A percentile compares a stretch with the other conserved stretches of the same genome.
These are phyloP conservation scores for Heterodera schachtii DNA, from an alignment of 1,140 invertebrate species.

Conservation along the genomic window DNA sequence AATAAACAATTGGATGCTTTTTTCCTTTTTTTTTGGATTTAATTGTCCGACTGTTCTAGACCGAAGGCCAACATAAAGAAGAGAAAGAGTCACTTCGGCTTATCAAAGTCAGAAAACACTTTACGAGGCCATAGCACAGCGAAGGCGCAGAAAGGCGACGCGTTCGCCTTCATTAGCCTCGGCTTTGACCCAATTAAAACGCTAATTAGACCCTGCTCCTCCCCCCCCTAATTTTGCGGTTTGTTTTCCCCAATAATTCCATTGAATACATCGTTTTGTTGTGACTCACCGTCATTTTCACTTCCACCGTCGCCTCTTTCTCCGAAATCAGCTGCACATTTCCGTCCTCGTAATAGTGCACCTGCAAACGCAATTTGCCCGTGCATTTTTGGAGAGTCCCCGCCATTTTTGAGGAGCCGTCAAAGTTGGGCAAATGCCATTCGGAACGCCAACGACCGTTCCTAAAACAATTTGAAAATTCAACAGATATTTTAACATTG, in stretches of 20 bases:
- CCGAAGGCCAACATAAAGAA: background rate
- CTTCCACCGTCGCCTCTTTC: conserved; percentile 80
- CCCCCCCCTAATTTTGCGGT: too few species aligned
- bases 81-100: background rate
- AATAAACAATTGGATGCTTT: background rate
- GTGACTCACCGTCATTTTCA: conserved; percentile 74
- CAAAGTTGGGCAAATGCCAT: conserved; percentile 84
- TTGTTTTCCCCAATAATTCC: too few species aligned
- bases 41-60: background rate
- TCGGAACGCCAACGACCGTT: conserved; percentile 97
- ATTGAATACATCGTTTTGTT: too few species aligned
- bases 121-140: background rate
- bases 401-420: conserved; percentile 66
- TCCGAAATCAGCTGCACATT: conserved; percentile 96
- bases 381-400: conserved; percentile 69
- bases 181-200: too few species aligned
- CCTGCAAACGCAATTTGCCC: conserved; percentile 71
- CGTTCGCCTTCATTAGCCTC: too few species aligned
- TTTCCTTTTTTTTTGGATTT: background rate
- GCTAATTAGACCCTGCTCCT: too few species aligned
- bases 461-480: conserved; percentile 68
- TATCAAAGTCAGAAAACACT: background rate
- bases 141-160: too few species aligned
- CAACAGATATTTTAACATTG: background rate
- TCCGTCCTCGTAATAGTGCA: conserved; percentile 99